phyloP scores from a whole-genome alignment of 2,797 vertebrate genomes.

The Poliocrania exsul region DNA sequence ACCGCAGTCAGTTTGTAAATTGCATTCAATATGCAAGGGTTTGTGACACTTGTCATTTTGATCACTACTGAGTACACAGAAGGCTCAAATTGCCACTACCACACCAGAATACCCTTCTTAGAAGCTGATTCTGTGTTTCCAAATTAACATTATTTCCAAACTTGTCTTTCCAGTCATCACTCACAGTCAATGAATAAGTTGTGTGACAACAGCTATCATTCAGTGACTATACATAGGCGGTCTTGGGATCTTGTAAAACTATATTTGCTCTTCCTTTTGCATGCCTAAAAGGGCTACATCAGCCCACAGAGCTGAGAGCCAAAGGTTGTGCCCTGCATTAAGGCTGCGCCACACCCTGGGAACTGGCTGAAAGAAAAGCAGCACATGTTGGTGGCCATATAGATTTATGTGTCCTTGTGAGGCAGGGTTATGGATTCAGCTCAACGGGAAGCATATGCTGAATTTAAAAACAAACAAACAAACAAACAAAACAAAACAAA shows the following conservation, averaged over 20 bases:
- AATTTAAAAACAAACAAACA: not conserved
- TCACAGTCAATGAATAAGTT: not conserved
- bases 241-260: not conserved
- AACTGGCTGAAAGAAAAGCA: not conserved
- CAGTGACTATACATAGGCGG: not conserved
- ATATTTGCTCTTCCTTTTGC: not conserved
- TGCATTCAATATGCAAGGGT: not conserved
- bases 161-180: not conserved
- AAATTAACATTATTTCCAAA: not conserved
- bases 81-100: not conserved
- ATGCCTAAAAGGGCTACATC: not conserved
- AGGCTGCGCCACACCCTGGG: not conserved
- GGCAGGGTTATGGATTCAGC: not conserved
- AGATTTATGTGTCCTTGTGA: not conserved
- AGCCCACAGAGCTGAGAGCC: accelerated
- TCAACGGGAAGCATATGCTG: not conserved
- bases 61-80: not conserved
- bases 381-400: not conserved
- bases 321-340: not conserved
- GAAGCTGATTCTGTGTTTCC: not conserved
- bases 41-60: not conserved
- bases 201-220: not conserved
- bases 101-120: not conserved
- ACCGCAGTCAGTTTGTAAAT: not conserved
- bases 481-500: too few relatives aligned